phyloP scores from a whole-genome alignment of 2,888 invertebrate species.

The Agapetus fuscipes region DNA sequence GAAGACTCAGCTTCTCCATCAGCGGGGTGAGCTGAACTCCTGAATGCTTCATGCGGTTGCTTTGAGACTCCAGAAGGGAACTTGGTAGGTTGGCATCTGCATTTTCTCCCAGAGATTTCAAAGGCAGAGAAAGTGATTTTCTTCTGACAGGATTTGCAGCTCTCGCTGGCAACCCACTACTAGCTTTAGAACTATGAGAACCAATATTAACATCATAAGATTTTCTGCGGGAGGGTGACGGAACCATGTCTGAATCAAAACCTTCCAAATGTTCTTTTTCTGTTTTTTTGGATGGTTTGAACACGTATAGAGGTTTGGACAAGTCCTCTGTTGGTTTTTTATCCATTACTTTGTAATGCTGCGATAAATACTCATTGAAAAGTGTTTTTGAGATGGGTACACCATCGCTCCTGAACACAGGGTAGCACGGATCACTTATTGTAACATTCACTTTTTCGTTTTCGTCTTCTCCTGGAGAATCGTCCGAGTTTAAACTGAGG shows the following conservation, averaged over 20 bases:
- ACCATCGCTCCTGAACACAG: constrained; percentile 66
- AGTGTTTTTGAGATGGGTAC: constrained; percentile 62
- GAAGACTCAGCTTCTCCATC: constrained; percentile 69
- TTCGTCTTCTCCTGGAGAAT: constrained; percentile 32
- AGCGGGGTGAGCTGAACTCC: constrained; percentile 70
- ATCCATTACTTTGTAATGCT: constrained; percentile 43
- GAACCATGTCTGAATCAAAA: constrained; percentile 39
- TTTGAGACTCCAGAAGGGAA: constrained; percentile 30
- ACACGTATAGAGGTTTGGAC: constrained; percentile 38
- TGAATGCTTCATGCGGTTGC: constrained; percentile 45
- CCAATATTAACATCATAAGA: constrained; percentile 8
- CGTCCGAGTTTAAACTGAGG: constrained; percentile 26
- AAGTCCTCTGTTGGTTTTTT: constrained; percentile 29
- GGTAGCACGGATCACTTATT: constrained; percentile 70
- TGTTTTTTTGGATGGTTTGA: constrained; percentile 30
- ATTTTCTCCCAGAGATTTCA: constrained; percentile 51
- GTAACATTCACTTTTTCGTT: constrained; percentile 48
- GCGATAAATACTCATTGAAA: constrained; percentile 59
- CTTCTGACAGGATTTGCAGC: constrained; percentile 37
- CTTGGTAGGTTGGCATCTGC: constrained; percentile 26
- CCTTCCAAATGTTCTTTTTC: constrained; percentile 38
- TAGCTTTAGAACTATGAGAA: constrained; percentile 20
- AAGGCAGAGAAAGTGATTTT: constrained; percentile 58
- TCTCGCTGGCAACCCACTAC: constrained; percentile 33
- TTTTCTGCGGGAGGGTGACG: constrained; percentile 31